Evolutionary conservation across 30 jellyfish, hydroid and myxozoan genomes (phyloP).

Genomic region (Turritopsis rubra): DNA sequence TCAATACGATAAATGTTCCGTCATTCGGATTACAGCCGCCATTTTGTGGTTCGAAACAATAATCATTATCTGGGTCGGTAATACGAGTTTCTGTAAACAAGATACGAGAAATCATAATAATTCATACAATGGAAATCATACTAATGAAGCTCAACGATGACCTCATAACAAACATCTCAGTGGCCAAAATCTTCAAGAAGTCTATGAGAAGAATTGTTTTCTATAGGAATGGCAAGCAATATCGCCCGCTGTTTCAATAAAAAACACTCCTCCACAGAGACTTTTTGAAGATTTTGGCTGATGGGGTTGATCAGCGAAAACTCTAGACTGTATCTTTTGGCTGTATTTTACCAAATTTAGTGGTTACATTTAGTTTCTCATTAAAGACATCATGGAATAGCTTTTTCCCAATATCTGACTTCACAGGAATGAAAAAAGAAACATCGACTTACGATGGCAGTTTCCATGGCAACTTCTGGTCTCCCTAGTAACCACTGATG

Average conservation of each 20-base stretch:
- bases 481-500: background rate
- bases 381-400: no score
- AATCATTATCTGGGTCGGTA: slow-evolving; percentile 23
- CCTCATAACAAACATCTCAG: background rate
- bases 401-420: no score
- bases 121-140: background rate
- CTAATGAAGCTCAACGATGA: background rate
- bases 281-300: no score
- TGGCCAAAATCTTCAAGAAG: slow-evolving; percentile 2
- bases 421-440: background rate
- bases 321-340: no score
- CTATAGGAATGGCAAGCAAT: no score
- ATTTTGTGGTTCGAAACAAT: slow-evolving; percentile 61
- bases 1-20: slow-evolving; percentile 47
- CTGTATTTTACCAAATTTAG: no score
- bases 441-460: slow-evolving; percentile 7
- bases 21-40: slow-evolving; percentile 74
- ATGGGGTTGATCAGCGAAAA: no score
- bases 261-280: no score
- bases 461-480: slow-evolving; percentile 12
- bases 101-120: background rate
- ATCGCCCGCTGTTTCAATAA: no score
- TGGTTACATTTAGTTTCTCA: no score
- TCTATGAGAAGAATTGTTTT: no score
- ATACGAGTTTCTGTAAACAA: slow-evolving; percentile 46